These are phyloP conservation scores for Periphyllus acericola DNA, from an alignment of 2,888 invertebrate species.

Conservation along the genomic window DNA sequence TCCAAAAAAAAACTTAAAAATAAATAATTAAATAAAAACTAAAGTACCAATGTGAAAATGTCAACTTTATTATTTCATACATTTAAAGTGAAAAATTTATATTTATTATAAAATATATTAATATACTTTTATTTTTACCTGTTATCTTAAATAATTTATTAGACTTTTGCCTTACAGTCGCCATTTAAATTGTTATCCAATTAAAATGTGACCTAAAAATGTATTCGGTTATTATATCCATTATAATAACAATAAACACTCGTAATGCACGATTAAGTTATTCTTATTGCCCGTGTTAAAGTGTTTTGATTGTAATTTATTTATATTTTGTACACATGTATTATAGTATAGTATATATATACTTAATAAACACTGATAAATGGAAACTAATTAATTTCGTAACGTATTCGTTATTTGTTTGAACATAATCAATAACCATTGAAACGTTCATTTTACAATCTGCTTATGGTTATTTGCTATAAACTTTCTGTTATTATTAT, in stretches of 20 bases:
- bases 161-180: neutral
- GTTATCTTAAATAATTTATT: neutral
- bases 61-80: neutral
- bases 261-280: slow-evolving; percentile 33
- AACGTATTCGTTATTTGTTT: neutral
- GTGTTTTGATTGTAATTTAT: slow-evolving; percentile 39
- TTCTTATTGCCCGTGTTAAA: slow-evolving; percentile 55
- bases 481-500: neutral
- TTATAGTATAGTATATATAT: neutral
- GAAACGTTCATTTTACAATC: neutral
- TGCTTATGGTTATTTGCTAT: neutral
- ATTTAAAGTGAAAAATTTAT: neutral
- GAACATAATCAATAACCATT: neutral
- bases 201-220: neutral
- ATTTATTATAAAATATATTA: neutral
- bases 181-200: neutral
- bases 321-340: neutral
- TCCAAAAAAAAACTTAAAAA: neutral
- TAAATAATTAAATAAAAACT: neutral
- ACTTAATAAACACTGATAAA: slow-evolving; percentile 9
- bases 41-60: neutral
- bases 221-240: neutral
- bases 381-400: neutral
- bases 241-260: slow-evolving; percentile 37
- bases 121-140: neutral